A percentile compares a stretch with the other conserved stretches of the same genome.
phyloP scores from a whole-genome alignment of 2,113 vertebrate genomes.

The Hydropotes inermis region DNA sequence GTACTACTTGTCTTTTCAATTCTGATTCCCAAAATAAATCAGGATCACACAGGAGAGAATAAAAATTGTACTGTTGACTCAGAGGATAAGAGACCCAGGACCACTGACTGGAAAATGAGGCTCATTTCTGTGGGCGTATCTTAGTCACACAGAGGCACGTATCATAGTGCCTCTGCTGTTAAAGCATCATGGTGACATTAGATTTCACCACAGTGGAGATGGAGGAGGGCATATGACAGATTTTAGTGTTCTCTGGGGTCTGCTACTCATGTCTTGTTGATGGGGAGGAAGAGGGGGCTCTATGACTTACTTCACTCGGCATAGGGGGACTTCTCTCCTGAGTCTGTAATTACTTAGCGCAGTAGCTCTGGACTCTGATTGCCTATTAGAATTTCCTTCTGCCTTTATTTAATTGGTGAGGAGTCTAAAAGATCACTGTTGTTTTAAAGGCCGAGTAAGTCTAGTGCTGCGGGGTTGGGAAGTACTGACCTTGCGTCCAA shows the following conservation, averaged over 20 bases:
- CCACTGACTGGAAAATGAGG: not conserved
- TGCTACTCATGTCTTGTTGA: not conserved
- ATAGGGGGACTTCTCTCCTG: not conserved
- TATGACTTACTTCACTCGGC: not conserved
- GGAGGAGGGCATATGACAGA: not conserved
- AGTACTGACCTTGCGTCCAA: not conserved
- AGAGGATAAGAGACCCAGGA: not conserved
- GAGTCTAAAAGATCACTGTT: not conserved
- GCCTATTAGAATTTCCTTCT: not conserved
- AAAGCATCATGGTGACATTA: not conserved
- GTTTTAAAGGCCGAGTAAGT: not conserved
- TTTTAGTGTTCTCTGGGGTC: not conserved
- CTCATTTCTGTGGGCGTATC: not conserved
- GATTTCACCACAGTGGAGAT: not conserved
- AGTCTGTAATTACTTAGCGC: not conserved
- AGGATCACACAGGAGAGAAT: not conserved
- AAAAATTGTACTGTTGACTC: not conserved
- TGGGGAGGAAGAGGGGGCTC: not conserved
- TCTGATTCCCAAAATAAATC: conserved; percentile 7
- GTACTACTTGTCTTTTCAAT: not conserved
- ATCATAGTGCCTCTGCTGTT: not conserved
- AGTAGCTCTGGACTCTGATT: not conserved
- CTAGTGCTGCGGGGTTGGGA: not conserved
- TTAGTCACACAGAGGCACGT: not conserved
- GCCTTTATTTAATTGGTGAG: not conserved